Conservation (phyloP, 2,888 invertebrate genomes). For the Synergus japonicus region DNA sequence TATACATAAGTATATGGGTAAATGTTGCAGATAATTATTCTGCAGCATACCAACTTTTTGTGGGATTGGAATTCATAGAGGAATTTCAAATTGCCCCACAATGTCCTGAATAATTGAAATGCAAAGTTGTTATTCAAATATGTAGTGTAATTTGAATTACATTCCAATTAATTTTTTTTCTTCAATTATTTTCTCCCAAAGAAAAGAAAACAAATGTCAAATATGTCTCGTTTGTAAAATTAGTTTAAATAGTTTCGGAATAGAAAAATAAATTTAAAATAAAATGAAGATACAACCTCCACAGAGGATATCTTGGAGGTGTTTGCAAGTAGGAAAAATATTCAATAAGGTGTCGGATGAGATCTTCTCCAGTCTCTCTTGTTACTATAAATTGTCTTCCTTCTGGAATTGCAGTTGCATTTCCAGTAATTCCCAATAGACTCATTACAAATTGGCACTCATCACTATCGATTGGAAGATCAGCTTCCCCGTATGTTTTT, state of each 20-base stretch:
- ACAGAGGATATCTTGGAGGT: conserved; percentile 22
- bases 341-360: conserved; percentile 69
- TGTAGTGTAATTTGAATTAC: not conserved
- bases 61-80: not conserved
- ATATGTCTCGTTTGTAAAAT: not conserved
- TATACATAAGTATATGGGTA: not conserved
- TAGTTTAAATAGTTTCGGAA: not conserved
- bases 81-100: not conserved
- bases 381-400: conserved; percentile 74
- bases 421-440: conserved; percentile 73
- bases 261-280: not conserved
- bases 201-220: not conserved
- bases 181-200: not conserved
- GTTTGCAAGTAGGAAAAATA: conserved; percentile 52
- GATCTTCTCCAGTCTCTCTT: conserved; percentile 68
- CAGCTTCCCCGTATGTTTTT: conserved; percentile 68
- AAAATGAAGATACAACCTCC: conserved; percentile 11
- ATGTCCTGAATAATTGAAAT: not conserved
- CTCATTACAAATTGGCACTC: conserved; percentile 75
- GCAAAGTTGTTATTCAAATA: not conserved
- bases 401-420: conserved; percentile 72
- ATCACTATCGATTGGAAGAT: conserved; percentile 69
- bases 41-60: not conserved
- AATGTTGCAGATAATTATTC: not conserved
- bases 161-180: not conserved